A percentile compares a stretch with the other conserved stretches of the same genome.
phyloP scores from a whole-genome alignment of 2,888 invertebrate species.

The Drosophila anceps region DNA sequence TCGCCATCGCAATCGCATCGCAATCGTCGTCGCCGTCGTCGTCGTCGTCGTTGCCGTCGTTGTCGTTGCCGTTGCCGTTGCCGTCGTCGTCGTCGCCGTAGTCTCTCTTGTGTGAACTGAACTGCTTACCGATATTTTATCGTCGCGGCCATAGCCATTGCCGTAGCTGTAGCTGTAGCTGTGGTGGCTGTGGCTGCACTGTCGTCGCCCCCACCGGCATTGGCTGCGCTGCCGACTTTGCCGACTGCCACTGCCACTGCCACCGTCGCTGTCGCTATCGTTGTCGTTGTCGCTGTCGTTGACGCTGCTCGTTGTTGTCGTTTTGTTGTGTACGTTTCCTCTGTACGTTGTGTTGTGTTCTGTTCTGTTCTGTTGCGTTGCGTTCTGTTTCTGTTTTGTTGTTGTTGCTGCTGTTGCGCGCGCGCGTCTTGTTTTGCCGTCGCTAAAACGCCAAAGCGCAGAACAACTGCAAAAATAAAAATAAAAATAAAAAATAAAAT shows the following conservation, averaged over 20 bases:
- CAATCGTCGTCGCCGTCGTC: slow-evolving; percentile 60
- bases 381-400: slow-evolving; percentile 46
- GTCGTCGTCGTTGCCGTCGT: slow-evolving; percentile 36
- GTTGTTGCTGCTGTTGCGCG: slow-evolving; percentile 46
- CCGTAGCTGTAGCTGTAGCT: slow-evolving; percentile 25
- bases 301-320: slow-evolving; percentile 28
- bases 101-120: slow-evolving; percentile 28
- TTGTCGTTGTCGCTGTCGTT: slow-evolving; percentile 22
- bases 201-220: slow-evolving; percentile 35
- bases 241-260: slow-evolving; percentile 20
- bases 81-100: not conserved
- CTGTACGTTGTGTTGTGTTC: slow-evolving; percentile 39
- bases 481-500: not conserved
- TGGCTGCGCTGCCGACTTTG: slow-evolving; percentile 31
- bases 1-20: slow-evolving; percentile 72
- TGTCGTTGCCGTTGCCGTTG: slow-evolving; percentile 23
- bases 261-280: slow-evolving; percentile 10
- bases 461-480: slow-evolving; percentile 8
- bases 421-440: slow-evolving; percentile 75
- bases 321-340: slow-evolving; percentile 36
- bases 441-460: slow-evolving; percentile 65
- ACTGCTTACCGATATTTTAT: slow-evolving; percentile 48
- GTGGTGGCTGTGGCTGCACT: slow-evolving; percentile 50
- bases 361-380: slow-evolving; percentile 43
- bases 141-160: slow-evolving; percentile 25